Conservation (phyloP, 2,888 invertebrate genomes). For the Drosophila conformis region DNA sequence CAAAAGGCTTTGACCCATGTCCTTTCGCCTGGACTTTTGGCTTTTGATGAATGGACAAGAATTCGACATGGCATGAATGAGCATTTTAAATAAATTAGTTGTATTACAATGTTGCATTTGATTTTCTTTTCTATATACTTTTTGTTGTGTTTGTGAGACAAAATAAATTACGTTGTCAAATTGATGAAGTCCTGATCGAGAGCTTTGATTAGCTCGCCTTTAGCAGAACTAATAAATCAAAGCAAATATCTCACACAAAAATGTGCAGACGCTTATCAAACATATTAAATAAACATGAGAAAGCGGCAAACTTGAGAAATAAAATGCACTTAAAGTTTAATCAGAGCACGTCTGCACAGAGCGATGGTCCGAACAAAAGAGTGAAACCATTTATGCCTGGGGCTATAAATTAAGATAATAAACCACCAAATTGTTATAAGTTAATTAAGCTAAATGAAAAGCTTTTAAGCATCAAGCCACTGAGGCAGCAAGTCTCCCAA, state of each 20-base stretch:
- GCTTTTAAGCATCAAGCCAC: slow-evolving; percentile 67
- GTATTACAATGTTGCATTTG: slow-evolving; percentile 61
- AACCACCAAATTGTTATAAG: slow-evolving; percentile 78
- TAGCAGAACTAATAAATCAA: slow-evolving; percentile 57
- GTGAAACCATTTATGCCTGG: slow-evolving; percentile 51
- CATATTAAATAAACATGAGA: slow-evolving; percentile 44
- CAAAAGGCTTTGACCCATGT: slow-evolving; percentile 75
- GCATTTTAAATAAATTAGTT: slow-evolving; percentile 80
- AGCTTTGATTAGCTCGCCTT: slow-evolving; percentile 59
- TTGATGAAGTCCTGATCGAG: slow-evolving; percentile 61
- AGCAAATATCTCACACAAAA: slow-evolving; percentile 19
- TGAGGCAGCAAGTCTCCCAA: slow-evolving; percentile 22
- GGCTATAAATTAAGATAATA: slow-evolving; percentile 79
- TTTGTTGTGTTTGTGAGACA: slow-evolving; percentile 8
- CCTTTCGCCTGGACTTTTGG: slow-evolving; percentile 59
- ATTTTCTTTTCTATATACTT: neutral
- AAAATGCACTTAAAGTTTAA: slow-evolving; percentile 58
- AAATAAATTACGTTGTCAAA: slow-evolving; percentile 63
- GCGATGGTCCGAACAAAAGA: slow-evolving; percentile 22
- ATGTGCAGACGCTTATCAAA: slow-evolving; percentile 9
- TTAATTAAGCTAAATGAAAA: slow-evolving; percentile 81
- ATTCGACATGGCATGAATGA: slow-evolving; percentile 77
- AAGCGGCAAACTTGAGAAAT: slow-evolving; percentile 31
- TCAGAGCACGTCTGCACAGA: slow-evolving; percentile 29
- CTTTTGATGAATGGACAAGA: slow-evolving; percentile 79